Evolutionary conservation across 2,888 invertebrate genomes (phyloP), one percentile per base, ranked within the genome.

Genomic region (Bellardia bayeri): DNA sequence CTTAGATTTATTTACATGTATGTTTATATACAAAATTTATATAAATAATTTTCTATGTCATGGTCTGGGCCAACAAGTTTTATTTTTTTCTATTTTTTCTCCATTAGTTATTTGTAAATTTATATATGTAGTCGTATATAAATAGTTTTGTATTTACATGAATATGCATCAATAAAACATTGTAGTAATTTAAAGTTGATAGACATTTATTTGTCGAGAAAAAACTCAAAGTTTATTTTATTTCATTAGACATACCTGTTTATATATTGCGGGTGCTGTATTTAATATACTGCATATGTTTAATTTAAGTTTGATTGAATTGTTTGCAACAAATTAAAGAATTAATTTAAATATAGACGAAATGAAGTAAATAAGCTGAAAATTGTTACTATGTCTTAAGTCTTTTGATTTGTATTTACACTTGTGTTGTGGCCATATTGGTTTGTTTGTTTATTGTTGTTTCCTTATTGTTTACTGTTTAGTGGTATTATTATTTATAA

Each of bases 41-140:
- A 74, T 69, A 80, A 83, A 89, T 85, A 69, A 88, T 87, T 91
- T 92, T 92, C 92, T 92, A 92, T 92, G 92, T 91, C 92, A 92
- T 90, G 92, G 92, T 92, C 92, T 92, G 92, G 92, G 92, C 90
- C 92, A 88, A 83, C 89, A 68, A 88, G 87, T 88, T 87, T 82
- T 63, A 51, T 75, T 72, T 33, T 64, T 51, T 64, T 74, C 42
- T 37, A 63, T 81, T 71, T 37, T 9, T 42, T 16, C 56, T 54
- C 45, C 11, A 30, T 74, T 37, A 45, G 63, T 63, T 75, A 14
- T 75, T 45, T 11, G 13, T 71, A 30, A 49, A 37, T 58, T 66
- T 63, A 49, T 61, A 61, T 61, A 9, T 40, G 23, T 56, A 78
- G 16, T 30, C 2, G 33, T 23, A 11, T 56, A 61, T n/a, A 8